phyloP scores from a whole-genome alignment of 2,797 vertebrate species.

The Hydrophis major region DNA sequence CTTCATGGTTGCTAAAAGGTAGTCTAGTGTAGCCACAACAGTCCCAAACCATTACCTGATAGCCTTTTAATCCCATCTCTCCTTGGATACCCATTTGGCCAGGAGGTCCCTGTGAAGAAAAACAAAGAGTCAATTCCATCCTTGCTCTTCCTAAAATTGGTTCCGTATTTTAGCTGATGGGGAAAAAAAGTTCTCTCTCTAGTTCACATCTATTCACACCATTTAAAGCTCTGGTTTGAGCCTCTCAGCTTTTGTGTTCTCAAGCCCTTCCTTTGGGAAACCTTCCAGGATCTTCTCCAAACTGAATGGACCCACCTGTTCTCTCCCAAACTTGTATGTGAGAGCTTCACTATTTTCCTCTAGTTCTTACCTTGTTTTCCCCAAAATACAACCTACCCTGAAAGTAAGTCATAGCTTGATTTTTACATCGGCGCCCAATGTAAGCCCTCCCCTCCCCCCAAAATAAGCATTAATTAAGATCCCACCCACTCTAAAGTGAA shows the following conservation, averaged over 20 bases:
- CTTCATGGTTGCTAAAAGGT: no score
- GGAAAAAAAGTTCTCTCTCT: neutral
- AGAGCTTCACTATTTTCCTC: neutral
- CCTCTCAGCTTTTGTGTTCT: neutral
- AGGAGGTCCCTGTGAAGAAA: slow-evolving; percentile 81
- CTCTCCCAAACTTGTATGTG: neutral
- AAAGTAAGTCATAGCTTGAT: no score
- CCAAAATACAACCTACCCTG: no score
- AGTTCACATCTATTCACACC: neutral
- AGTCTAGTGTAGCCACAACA: neutral
- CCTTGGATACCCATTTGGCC: slow-evolving; percentile 94
- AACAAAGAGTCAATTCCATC: neutral
- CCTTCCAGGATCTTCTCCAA: neutral
- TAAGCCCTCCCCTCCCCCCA: no score
- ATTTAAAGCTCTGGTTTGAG: neutral
- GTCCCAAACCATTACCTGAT: slow-evolving; percentile 77
- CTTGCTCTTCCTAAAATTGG: neutral
- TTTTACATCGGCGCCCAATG: no score
- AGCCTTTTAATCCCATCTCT: slow-evolving; percentile 87
- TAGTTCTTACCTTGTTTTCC: neutral
- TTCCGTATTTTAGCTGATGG: no score
- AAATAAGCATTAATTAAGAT: no score
- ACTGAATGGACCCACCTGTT: neutral
- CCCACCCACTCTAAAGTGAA: no score
- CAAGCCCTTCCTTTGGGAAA: neutral